A percentile compares a stretch with the other conserved stretches of the same genome.
Evolutionary conservation across 2,888 invertebrate species (phyloP).

Genomic region (Bursaphelenchus okinawaensis): DNA sequence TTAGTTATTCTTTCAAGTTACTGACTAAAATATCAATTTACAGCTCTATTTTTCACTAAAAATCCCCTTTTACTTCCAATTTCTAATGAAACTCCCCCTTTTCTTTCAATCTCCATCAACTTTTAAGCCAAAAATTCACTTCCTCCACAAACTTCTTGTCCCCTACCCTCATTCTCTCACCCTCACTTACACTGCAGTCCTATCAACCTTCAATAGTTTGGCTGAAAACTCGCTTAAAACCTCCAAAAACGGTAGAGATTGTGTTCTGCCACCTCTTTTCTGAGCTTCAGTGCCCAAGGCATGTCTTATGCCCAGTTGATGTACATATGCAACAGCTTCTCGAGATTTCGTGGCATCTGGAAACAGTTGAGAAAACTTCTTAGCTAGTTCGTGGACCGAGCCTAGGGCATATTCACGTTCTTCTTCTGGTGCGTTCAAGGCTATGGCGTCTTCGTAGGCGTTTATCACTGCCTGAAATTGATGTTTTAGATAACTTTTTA

Average conservation of each 20-base stretch:
- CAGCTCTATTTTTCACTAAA: too few species aligned
- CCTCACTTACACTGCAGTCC: constrained; percentile 74
- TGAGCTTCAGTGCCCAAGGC: constrained; percentile 67
- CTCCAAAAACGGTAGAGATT: constrained; percentile 84
- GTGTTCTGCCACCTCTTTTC: constrained; percentile 62
- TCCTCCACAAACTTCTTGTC: neutral
- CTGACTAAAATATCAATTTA: too few species aligned
- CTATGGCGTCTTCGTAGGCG: constrained; percentile 11
- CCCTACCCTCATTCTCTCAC: too few species aligned
- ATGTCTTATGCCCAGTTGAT: constrained; percentile 65
- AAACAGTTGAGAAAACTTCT: constrained; percentile 91
- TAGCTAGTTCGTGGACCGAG: constrained; percentile 75
- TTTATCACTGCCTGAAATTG: neutral
- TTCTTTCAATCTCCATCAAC: too few species aligned
- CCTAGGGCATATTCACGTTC: constrained; percentile 47
- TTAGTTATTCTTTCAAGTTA: too few species aligned
- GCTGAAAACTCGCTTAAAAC: constrained; percentile 90
- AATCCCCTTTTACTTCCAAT: too few species aligned
- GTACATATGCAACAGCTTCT: constrained; percentile 45
- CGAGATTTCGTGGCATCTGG: constrained; percentile 82
- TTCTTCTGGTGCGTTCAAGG: constrained; percentile 31
- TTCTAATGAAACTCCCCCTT: too few species aligned
- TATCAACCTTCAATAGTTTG: constrained; percentile 91
- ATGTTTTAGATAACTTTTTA: too few species aligned
- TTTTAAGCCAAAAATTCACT: neutral